Percentiles rank a stretch among this genome's conserved stretches.
phyloP scores from a whole-genome alignment of 2,797 vertebrate genomes.

The Luscinia megarhynchos region DNA sequence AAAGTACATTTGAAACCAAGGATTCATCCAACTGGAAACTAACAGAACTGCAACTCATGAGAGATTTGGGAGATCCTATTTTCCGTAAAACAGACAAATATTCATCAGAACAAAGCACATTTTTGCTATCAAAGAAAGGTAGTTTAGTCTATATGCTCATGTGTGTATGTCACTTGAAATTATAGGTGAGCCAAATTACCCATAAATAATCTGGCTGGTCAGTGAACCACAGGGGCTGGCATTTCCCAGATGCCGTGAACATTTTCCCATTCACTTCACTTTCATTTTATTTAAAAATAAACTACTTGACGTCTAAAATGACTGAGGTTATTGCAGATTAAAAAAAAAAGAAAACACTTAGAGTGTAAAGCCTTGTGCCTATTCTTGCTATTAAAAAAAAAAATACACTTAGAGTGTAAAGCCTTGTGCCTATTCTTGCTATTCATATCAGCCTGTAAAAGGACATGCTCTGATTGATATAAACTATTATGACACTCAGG shows the following conservation, averaged over 20 bases:
- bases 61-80: background rate
- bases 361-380: background rate
- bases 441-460: background rate
- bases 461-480: background rate
- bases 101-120: background rate
- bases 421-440: background rate
- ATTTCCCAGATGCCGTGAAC: conserved; percentile 9
- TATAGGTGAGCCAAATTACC: conserved; percentile 39
- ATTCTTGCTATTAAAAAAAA: background rate
- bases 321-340: background rate
- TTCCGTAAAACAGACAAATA: background rate
- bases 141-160: background rate
- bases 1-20: background rate
- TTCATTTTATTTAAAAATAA: conserved; percentile 44
- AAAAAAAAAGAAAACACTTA: background rate
- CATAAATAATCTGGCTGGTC: conserved; percentile 45
- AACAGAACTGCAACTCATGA: background rate
- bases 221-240: conserved; percentile 13
- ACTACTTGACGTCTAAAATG: conserved; percentile 8
- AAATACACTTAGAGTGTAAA: background rate
- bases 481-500: background rate
- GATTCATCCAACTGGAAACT: background rate
- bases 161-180: conserved; percentile 31
- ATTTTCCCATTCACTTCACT: conserved; percentile 41
- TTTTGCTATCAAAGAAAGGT: background rate